Evolutionary conservation across 2,113 vertebrate genomes (phyloP).

Genomic region (Sinocyclocheilus grahami): DNA sequence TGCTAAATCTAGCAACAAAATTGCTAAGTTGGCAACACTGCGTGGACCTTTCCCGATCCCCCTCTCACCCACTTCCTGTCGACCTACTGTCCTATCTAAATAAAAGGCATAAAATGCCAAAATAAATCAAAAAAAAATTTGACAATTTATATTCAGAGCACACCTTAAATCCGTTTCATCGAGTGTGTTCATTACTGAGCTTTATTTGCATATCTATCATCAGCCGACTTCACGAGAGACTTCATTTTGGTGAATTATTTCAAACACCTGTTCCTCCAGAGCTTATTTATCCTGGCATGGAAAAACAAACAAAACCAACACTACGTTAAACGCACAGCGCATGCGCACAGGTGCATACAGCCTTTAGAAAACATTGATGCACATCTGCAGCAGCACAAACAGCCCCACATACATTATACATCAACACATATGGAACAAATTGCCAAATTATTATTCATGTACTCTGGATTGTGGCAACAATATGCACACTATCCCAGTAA

Average conservation of each 20-base stretch:
- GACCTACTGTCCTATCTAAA: too few relatives aligned
- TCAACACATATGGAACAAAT: background rate
- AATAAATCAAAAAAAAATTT: too few relatives aligned
- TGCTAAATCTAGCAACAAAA: too few relatives aligned
- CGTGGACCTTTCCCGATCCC: too few relatives aligned
- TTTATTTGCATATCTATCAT: background rate
- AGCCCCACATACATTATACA: background rate
- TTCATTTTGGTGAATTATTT: background rate
- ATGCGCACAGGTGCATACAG: background rate
- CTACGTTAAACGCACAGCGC: background rate
- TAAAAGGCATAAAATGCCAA: too few relatives aligned
- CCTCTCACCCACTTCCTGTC: too few relatives aligned
- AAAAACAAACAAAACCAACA: slow-evolving; percentile 21
- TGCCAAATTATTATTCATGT: too few relatives aligned
- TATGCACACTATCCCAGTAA: too few relatives aligned
- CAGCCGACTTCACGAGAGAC: background rate
- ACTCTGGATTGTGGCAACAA: too few relatives aligned
- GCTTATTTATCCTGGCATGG: background rate
- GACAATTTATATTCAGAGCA: background rate
- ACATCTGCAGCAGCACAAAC: background rate
- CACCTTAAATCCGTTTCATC: background rate
- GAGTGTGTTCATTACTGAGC: background rate
- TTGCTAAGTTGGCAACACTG: too few relatives aligned
- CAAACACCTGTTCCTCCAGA: slow-evolving; percentile 6
- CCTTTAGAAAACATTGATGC: background rate